Base-by-base conservation (phyloP, 2,888 invertebrate species). In the Lasioglossum vierecki region DNA sequence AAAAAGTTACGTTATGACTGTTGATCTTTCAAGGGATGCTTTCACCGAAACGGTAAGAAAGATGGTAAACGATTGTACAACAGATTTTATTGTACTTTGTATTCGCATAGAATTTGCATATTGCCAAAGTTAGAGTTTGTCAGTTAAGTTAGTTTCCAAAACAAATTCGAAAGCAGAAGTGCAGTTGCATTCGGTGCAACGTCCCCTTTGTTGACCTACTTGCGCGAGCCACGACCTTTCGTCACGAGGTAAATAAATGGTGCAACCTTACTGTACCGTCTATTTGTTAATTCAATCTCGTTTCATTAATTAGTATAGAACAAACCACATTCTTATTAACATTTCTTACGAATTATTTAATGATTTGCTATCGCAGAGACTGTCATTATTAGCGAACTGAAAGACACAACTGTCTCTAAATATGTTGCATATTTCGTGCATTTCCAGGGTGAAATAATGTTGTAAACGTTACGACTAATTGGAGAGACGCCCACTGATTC, bases 401-500 rank as follows among this genome's bases (percentile, higher is more conserved):
- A 60, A 13, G 13, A 13, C 60, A 2, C 15, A 13, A 3, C 26
- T 63, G 15, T 63, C 26, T 15, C 30, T 63, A 63, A 63, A 30
- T 26, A 30, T 30, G 5, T 63, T 6, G 15, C 63, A 63, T 1
- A 63, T 30, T 63, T 63, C 18, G 6, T 2, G 5, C n/a, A 35
- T 15, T 53, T 53, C 18, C 41, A 22, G 1, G 46, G 30, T 0
- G 41, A 44, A 74, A 66, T 44, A 11, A 53, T 22, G 41, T 53
- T 39, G 57, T 22, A 71, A 80, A 76, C 35, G 35, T 44, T 35
- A 30, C 35, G 70, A 46, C 76, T 71, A 35, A 46, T 44, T 46
- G 57, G 30, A 76, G 70, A 26, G 60, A 39, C 70, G 11, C 11
- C 8, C 76, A 15, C 41, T 22, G 74, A 74, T 49, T 74, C 79